phyloP scores from a whole-genome alignment of 2,797 vertebrate species.

The Myotis vivesi region DNA sequence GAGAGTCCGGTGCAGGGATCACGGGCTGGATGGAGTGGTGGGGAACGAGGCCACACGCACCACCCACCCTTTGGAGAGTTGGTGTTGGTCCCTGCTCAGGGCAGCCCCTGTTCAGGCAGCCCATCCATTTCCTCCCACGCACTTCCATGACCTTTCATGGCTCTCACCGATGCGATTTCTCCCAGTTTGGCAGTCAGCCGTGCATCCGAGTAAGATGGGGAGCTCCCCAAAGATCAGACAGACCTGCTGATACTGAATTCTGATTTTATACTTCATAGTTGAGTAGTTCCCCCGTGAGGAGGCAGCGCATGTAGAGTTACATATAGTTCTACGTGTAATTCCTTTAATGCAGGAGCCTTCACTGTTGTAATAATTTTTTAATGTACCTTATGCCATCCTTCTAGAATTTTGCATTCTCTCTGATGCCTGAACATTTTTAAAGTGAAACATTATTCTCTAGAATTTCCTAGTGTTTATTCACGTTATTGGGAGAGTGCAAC shows the following conservation, averaged over 20 bases:
- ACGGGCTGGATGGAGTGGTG: background rate
- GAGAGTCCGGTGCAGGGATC: background rate
- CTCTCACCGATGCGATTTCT: background rate
- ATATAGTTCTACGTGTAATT: constrained; percentile 20
- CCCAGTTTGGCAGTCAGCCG: background rate
- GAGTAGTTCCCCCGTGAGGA: background rate
- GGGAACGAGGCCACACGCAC: background rate
- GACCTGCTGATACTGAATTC: background rate
- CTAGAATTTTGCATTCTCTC: constrained; percentile 43
- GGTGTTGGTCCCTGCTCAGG: background rate
- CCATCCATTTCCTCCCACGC: background rate
- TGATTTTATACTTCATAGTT: background rate
- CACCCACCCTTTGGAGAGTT: no score
- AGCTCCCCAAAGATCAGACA: background rate
- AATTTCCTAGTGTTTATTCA: constrained; percentile 41
- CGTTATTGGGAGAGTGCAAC: background rate
- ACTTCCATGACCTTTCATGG: background rate
- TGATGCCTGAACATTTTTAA: constrained; percentile 47
- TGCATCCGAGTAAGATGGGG: background rate
- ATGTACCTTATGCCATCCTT: background rate
- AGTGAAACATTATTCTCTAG: constrained; percentile 21
- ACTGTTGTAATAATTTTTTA: constrained; percentile 45
- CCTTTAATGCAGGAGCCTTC: background rate
- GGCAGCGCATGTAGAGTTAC: background rate
- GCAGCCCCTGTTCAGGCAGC: background rate